These are phyloP conservation scores for Osmoderma eremita DNA, from an alignment of 2,888 invertebrate species.

Conservation along the genomic window DNA sequence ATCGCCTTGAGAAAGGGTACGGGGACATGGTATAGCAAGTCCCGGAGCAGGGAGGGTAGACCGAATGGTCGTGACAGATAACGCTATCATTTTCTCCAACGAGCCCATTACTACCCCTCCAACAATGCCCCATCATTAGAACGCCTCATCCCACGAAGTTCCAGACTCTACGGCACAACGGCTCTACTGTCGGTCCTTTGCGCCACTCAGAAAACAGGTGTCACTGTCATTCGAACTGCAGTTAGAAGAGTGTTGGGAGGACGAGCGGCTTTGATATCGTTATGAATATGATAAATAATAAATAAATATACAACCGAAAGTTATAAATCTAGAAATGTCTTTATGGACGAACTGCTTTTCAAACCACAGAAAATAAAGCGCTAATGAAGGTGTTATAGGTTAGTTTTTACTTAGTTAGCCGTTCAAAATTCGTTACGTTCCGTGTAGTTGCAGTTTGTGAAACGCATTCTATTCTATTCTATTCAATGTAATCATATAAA, in stretches of 20 bases:
- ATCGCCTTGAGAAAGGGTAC: slow-evolving; percentile 24
- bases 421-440: no score
- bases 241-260: background rate
- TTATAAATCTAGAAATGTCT: no score
- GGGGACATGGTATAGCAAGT: background rate
- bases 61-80: slow-evolving; percentile 62
- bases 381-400: no score
- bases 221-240: slow-evolving; percentile 25
- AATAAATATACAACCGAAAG: no score
- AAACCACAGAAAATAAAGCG: no score
- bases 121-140: slow-evolving; percentile 58
- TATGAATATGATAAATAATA: no score
- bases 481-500: no score
- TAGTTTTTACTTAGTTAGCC: no score
- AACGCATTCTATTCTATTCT: no score
- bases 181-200: slow-evolving; percentile 12
- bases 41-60: slow-evolving; percentile 43
- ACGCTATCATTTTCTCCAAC: slow-evolving; percentile 59
- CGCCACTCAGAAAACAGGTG: slow-evolving; percentile 30
- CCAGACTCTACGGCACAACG: slow-evolving; percentile 15
- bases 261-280: no score
- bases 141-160: slow-evolving; percentile 41
- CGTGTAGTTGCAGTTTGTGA: no score
- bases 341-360: no score
- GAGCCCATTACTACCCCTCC: slow-evolving; percentile 60